These are phyloP conservation scores for Corynorhinus townsendii DNA, from an alignment of 2,113 vertebrate species.

Conservation along the genomic window DNA sequence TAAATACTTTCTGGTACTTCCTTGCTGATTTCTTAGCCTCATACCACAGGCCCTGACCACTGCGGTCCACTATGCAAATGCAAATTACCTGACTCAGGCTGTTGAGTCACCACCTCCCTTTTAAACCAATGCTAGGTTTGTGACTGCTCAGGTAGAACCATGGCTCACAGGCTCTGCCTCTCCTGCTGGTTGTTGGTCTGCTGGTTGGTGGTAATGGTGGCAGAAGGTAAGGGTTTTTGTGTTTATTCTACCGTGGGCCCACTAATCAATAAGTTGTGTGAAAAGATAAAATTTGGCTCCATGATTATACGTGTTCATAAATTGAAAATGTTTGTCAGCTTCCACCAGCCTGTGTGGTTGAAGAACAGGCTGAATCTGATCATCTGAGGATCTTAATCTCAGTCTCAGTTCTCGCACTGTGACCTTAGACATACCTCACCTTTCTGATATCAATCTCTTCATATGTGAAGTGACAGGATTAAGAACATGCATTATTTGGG, in stretches of 20 bases:
- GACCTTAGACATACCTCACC: not conserved
- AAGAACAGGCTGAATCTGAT: not conserved
- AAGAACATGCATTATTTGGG: not conserved
- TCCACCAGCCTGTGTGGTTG: not conserved
- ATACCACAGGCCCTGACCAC: not conserved
- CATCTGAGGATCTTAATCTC: not conserved
- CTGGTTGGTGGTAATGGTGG: constrained; percentile 34
- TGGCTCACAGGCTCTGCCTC: constrained; percentile 42
- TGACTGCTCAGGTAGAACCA: not conserved
- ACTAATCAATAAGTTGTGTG: not conserved
- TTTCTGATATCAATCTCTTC: not conserved
- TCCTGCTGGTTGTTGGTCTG: not conserved
- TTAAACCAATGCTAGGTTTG: constrained; percentile 32
- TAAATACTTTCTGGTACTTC: constrained; percentile 56
- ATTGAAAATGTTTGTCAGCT: not conserved
- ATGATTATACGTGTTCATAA: not conserved
- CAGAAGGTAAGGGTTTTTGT: constrained; percentile 68
- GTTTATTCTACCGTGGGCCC: not conserved
- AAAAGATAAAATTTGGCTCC: not conserved
- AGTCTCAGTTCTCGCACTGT: not conserved
- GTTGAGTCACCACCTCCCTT: constrained; percentile 57
- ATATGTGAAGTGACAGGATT: not conserved
- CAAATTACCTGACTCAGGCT: not conserved
- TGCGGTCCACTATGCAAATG: constrained; percentile 45
- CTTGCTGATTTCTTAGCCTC: constrained; percentile 10